Evolutionary conservation across 1,140 invertebrate genomes (phyloP).

Genomic region (Planococcus citri): DNA sequence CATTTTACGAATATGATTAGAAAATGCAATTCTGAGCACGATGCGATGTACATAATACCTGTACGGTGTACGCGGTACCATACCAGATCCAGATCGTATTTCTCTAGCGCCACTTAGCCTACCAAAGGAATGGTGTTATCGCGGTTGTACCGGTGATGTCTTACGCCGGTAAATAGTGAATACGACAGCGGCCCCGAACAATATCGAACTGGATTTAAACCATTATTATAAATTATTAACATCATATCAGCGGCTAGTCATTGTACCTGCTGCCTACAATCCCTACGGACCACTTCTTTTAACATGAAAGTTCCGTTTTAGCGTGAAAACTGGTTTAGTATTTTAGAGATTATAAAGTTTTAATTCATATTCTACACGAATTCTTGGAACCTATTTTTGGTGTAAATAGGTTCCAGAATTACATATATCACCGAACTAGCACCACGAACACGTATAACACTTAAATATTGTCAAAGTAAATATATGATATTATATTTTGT

Average conservation of each 20-base stretch:
- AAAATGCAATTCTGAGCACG: no score
- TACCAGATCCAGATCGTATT: neutral
- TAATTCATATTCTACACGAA: slow-evolving; percentile 7
- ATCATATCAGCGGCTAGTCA: slow-evolving; percentile 6
- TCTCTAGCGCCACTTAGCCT: neutral
- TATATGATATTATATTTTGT: slow-evolving; percentile 1
- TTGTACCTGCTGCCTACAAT: slow-evolving; percentile 6
- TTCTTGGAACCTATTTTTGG: neutral
- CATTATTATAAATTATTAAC: slow-evolving; percentile 4
- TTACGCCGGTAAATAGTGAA: neutral
- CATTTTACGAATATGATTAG: no score
- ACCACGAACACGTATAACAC: slow-evolving; percentile 2
- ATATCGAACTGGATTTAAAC: slow-evolving; percentile 3
- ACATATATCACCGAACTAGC: neutral
- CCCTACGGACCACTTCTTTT: slow-evolving; percentile 1
- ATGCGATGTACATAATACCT: no score
- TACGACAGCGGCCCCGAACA: neutral
- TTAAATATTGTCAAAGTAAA: slow-evolving; percentile 8
- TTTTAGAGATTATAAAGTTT: slow-evolving; percentile 4
- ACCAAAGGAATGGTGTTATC: slow-evolving; percentile 6
- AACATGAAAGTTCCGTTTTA: neutral
- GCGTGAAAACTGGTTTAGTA: neutral
- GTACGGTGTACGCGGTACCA: no score
- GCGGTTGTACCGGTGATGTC: neutral
- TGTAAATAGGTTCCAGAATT: slow-evolving; percentile 7